Conservation (phyloP, 2,113 vertebrate genomes). For the Axis porcinus region DNA sequence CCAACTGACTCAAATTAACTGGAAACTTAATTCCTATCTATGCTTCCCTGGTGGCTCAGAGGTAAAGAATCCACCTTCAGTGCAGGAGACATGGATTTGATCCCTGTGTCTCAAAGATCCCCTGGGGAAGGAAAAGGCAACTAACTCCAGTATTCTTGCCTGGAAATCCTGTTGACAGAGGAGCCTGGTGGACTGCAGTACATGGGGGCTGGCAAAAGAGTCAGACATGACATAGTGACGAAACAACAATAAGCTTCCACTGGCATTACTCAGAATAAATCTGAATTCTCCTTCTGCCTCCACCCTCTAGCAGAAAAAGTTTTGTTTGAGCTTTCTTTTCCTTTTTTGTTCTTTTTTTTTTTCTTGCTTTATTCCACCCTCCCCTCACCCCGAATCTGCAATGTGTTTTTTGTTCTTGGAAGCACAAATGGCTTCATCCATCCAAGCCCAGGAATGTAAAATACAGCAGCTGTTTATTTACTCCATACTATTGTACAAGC, state of each 20-base stretch:
- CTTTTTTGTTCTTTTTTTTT: not conserved
- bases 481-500: not conserved
- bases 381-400: not conserved
- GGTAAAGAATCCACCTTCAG: not conserved
- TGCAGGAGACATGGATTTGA: not conserved
- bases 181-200: not conserved
- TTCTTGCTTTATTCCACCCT: not conserved
- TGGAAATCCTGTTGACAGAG: not conserved
- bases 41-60: not conserved
- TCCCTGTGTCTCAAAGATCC: not conserved
- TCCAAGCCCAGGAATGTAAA: not conserved
- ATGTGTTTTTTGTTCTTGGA: not conserved
- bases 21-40: not conserved
- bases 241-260: not conserved
- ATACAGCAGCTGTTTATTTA: not conserved
- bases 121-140: not conserved
- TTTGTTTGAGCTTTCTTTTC: not conserved
- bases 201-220: not conserved
- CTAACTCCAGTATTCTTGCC: not conserved
- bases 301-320: not conserved
- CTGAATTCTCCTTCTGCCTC: not conserved
- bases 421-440: not conserved
- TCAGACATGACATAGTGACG: not conserved
- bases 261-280: not conserved
- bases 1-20: not conserved